Evolutionary conservation across 2,797 vertebrate genomes (phyloP).

Genomic region (Melanotaenia nigrans): DNA sequence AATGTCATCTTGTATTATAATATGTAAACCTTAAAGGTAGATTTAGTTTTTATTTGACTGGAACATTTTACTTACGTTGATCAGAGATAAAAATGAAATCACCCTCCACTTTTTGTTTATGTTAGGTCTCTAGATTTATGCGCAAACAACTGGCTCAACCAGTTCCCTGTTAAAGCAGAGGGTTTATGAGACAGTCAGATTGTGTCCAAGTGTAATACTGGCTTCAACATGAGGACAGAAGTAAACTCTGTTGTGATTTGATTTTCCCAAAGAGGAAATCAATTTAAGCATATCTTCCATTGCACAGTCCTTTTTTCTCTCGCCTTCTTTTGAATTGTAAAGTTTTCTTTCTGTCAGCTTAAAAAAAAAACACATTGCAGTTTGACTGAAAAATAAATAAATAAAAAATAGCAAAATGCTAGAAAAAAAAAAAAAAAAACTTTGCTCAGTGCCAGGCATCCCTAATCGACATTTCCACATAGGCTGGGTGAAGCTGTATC

Average conservation of each 20-base stretch:
- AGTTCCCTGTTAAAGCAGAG: not conserved
- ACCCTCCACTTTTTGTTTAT: not conserved
- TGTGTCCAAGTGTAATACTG: not conserved
- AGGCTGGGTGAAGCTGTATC: slow-evolving; percentile 10
- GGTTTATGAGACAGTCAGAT: not conserved
- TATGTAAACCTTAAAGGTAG: no score
- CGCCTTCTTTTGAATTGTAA: slow-evolving; percentile 37
- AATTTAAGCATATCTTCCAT: slow-evolving; percentile 10
- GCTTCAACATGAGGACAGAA: not conserved
- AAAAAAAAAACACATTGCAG: slow-evolving; percentile 27
- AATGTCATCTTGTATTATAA: no score
- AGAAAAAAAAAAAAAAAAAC: slow-evolving; percentile 34
- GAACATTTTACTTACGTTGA: not conserved
- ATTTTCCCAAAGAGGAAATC: slow-evolving; percentile 13
- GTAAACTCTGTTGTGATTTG: slow-evolving; percentile 9
- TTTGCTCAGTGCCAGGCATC: slow-evolving; percentile 39
- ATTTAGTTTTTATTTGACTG: no score
- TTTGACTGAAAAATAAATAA: slow-evolving; percentile 52
- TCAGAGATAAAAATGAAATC: not conserved
- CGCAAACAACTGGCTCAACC: not conserved
- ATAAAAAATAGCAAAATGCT: not conserved
- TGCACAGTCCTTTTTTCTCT: not conserved
- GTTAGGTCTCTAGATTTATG: not conserved
- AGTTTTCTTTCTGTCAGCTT: slow-evolving; percentile 34
- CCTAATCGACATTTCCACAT: slow-evolving; percentile 14